These are phyloP conservation scores for Antheraea yamamai DNA, from an alignment of 2,888 invertebrate species.

Conservation along the genomic window DNA sequence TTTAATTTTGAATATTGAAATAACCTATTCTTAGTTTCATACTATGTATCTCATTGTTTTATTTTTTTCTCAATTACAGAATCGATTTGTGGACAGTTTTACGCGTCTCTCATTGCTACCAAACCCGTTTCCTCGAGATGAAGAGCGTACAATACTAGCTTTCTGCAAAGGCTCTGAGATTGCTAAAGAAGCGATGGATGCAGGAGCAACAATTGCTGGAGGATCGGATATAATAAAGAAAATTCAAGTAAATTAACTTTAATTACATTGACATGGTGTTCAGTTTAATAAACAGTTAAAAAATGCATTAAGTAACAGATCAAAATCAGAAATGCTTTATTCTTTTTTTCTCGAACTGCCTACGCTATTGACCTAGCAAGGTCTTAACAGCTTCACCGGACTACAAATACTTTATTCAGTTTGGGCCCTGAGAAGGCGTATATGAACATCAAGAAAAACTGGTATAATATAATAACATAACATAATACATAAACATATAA, in stretches of 20 bases:
- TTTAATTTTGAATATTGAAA: not conserved
- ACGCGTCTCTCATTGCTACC: slow-evolving; percentile 85
- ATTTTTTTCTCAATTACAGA: slow-evolving; percentile 61
- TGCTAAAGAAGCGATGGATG: slow-evolving; percentile 82
- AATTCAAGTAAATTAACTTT: slow-evolving; percentile 80
- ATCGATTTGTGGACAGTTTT: slow-evolving; percentile 86
- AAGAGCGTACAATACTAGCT: slow-evolving; percentile 86
- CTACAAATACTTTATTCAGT: no score
- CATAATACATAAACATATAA: no score
- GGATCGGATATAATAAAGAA: slow-evolving; percentile 88
- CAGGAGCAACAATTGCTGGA: slow-evolving; percentile 89
- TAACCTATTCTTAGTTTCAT: not conserved
- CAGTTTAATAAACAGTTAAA: not conserved
- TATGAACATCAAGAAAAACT: no score
- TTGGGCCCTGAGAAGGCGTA: no score
- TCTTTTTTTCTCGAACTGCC: no score
- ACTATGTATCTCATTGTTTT: not conserved
- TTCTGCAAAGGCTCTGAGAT: slow-evolving; percentile 87
- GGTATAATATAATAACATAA: no score
- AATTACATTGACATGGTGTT: not conserved
- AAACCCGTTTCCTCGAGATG: slow-evolving; percentile 86
- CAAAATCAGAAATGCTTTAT: no score
- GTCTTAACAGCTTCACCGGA: no score
- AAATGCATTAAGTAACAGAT: no score
- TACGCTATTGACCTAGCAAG: no score